These are phyloP conservation scores for Laspeyria flexula DNA, from an alignment of 2,888 invertebrate genomes.

Conservation along the genomic window DNA sequence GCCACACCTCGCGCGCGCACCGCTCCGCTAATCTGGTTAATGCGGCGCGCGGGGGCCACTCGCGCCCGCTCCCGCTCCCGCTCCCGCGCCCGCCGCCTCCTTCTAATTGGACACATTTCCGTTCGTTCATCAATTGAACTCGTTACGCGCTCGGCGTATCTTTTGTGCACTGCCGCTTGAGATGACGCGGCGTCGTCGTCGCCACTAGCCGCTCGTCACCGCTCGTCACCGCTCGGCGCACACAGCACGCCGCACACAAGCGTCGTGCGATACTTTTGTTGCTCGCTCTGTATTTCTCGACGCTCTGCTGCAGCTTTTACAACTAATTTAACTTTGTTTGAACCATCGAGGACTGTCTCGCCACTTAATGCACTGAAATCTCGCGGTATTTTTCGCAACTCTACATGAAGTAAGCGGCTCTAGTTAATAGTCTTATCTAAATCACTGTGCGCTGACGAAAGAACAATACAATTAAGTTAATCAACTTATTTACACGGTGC, in stretches of 20 bases:
- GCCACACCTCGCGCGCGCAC: constrained; percentile 74
- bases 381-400: background rate
- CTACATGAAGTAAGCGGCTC: background rate
- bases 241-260: constrained; percentile 19
- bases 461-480: constrained; percentile 20
- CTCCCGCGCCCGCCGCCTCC: constrained; percentile 75
- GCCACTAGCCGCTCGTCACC: constrained; percentile 24
- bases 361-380: constrained; percentile 2
- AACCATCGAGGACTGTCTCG: constrained; percentile 11
- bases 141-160: constrained; percentile 79
- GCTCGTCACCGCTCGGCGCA: too few species aligned
- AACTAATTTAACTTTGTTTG: constrained; percentile 42
- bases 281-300: constrained; percentile 12
- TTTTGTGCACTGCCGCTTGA: constrained; percentile 66
- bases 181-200: constrained; percentile 31
- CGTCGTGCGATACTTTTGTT: constrained; percentile 24
- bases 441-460: constrained; percentile 11
- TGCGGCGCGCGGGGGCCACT: constrained; percentile 58
- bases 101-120: constrained; percentile 86
- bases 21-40: constrained; percentile 81
- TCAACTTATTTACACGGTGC: background rate
- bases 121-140: constrained; percentile 85
- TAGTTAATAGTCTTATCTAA: constrained; percentile 3
- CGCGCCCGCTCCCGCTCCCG: constrained; percentile 62
- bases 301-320: constrained; percentile 23